Percentiles rank a stretch among this genome's conserved stretches.
Conservation (phyloP, 92 coral and sea anemone genomes). For the Bergia puertoricense region DNA sequence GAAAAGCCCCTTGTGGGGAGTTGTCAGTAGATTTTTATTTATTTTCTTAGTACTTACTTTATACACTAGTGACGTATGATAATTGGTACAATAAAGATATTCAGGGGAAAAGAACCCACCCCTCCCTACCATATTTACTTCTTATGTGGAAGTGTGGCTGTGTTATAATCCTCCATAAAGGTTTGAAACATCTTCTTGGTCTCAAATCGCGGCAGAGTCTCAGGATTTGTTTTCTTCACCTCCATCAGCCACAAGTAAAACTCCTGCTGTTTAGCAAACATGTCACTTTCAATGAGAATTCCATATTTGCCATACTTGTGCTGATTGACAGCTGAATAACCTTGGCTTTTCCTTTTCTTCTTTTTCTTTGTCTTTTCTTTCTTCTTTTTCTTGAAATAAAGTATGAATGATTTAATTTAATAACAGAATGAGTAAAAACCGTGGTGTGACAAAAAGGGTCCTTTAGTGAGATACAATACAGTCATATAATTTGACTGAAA, state of each 20-base stretch:
- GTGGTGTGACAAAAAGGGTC: no score
- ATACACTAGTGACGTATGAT: no score
- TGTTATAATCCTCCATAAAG: constrained; percentile 94
- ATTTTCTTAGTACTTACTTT: no score
- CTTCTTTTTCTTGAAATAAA: constrained; percentile 26
- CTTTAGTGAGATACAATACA: no score
- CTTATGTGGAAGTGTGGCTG: constrained; percentile 96
- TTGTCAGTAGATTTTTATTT: no score
- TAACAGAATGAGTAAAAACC: no score
- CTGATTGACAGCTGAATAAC: constrained; percentile 74
- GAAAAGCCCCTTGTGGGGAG: no score
- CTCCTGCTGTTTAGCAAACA: constrained; percentile 92
- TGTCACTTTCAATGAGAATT: constrained; percentile 80
- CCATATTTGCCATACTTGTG: constrained; percentile 95
- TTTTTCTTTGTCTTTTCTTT: constrained; percentile 57
- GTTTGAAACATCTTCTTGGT: constrained; percentile 87
- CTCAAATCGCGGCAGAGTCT: constrained; percentile 81
- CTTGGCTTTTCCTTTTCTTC: constrained; percentile 60
- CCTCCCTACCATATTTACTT: constrained; percentile 56
- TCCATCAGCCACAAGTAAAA: constrained; percentile 94
- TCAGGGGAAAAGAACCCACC: not conserved
- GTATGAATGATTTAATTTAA: not conserved
- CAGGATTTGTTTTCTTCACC: constrained; percentile 79
- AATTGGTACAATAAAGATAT: no score
- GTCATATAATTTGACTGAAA: no score